Percentiles rank a stretch among this genome's conserved stretches.
Evolutionary conservation across 2,113 vertebrate species (phyloP).

Genomic region (Oreamnos americanus): DNA sequence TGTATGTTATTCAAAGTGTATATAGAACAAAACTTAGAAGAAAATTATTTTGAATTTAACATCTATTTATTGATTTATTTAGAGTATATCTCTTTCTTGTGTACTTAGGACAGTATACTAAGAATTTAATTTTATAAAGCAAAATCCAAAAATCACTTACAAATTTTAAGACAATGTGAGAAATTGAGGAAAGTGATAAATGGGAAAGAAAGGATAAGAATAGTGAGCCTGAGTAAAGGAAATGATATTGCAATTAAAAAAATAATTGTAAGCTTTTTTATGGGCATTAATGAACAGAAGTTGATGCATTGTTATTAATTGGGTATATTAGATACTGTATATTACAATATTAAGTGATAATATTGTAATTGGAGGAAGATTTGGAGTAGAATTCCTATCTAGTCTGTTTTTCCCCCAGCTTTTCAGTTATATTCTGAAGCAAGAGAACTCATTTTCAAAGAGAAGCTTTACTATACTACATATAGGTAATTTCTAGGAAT

Average conservation of each 20-base stretch:
- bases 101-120: background rate
- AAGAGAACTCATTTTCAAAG: slow-evolving; percentile 24
- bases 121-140: slow-evolving; percentile 25
- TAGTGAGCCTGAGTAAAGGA: background rate
- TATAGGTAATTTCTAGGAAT: slow-evolving; percentile 24
- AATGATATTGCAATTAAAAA: background rate
- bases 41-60: slow-evolving; percentile 34
- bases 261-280: background rate
- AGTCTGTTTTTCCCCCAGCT: background rate
- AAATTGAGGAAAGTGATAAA: background rate
- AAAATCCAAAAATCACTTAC: slow-evolving; percentile 5
- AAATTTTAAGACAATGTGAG: background rate
- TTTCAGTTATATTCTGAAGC: background rate
- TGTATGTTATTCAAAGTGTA: background rate
- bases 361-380: background rate
- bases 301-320: background rate
- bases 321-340: background rate
- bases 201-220: background rate
- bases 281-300: background rate
- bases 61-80: background rate
- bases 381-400: background rate
- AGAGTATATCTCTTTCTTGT: background rate
- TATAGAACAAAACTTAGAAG: background rate
- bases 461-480: background rate
- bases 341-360: background rate